Evolutionary conservation across 2,113 vertebrate genomes (phyloP).

Genomic region (Limnothrissa miodon): DNA sequence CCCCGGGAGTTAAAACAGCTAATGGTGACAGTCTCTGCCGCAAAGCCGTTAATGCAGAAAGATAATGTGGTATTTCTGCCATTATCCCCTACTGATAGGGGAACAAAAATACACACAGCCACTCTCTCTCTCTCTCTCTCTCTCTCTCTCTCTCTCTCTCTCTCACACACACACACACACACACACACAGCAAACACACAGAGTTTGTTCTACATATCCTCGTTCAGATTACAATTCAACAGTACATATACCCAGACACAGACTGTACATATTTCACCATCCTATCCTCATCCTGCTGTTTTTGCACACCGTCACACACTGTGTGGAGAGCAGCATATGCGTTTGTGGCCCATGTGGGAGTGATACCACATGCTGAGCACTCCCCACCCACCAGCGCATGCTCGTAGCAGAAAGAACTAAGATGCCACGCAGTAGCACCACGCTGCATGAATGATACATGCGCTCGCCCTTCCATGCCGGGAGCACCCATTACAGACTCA

Average conservation of each 20-base stretch:
- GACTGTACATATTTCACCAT: neutral
- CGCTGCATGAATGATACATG: slow-evolving; percentile 10
- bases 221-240: neutral
- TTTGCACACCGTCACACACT: neutral
- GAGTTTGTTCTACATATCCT: neutral
- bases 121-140: too few relatives aligned
- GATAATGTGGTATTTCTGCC: neutral
- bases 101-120: neutral
- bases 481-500: neutral
- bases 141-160: too few relatives aligned
- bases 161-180: neutral
- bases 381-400: neutral
- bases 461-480: neutral
- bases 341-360: neutral
- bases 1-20: neutral
- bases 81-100: neutral
- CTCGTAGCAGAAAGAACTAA: neutral
- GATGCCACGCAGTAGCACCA: neutral
- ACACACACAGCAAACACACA: neutral
- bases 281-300: neutral
- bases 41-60: neutral
- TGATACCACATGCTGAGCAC: neutral
- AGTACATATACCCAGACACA: neutral
- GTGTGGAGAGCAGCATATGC: neutral
- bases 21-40: neutral